A percentile compares a stretch with the other conserved stretches of the same genome.
These are phyloP conservation scores for Drosophila hydei DNA, from an alignment of 1,140 invertebrate species.

Conservation along the genomic window DNA sequence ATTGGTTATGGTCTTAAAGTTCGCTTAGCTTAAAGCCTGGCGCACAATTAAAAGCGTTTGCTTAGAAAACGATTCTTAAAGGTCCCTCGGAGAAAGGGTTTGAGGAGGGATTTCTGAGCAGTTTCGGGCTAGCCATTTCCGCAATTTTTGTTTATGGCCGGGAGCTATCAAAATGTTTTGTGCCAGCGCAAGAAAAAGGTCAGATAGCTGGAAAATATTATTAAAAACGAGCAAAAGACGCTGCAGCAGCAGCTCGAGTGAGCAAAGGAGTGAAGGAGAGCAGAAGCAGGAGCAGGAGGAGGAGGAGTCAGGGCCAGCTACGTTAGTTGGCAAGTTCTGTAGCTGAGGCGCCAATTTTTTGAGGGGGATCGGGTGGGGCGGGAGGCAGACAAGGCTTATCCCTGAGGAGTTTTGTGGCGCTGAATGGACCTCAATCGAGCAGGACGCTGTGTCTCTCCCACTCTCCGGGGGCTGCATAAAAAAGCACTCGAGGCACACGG, in stretches of 20 bases:
- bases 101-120: not conserved
- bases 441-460: not conserved
- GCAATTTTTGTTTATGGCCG: conserved; percentile 44
- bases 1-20: conserved; percentile 35
- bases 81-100: not conserved
- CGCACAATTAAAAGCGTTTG: conserved; percentile 57
- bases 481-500: conserved; percentile 32
- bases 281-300: not conserved
- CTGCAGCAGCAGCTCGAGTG: conserved; percentile 17
- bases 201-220: conserved; percentile 82
- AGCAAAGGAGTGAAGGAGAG: too few relatives aligned
- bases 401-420: conserved; percentile 62
- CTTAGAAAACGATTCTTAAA: not conserved
- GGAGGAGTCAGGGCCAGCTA: not conserved
- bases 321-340: too few relatives aligned
- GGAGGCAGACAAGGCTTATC: conserved; percentile 50
- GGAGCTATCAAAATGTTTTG: conserved; percentile 47
- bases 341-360: conserved; percentile 44
- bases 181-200: conserved; percentile 68
- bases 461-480: conserved; percentile 9
- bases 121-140: conserved; percentile 1
- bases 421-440: conserved; percentile 26
- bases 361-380: too few relatives aligned
- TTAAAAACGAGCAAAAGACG: conserved; percentile 76
- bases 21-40: conserved; percentile 46